These are phyloP conservation scores for Miichthys miiuy DNA, from an alignment of 2,797 vertebrate species.

Conservation along the genomic window DNA sequence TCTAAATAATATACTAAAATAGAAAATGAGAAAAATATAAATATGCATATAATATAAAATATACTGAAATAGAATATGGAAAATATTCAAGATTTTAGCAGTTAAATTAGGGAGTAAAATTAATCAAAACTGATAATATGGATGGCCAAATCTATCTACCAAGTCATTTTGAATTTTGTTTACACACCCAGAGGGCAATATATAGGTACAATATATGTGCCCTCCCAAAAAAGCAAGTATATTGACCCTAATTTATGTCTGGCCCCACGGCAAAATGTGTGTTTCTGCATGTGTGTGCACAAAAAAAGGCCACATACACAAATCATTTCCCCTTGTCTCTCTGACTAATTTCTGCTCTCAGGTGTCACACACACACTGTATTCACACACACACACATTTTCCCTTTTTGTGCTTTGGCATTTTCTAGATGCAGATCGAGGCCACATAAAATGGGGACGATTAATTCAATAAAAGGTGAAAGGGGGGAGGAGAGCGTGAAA, in stretches of 20 bases:
- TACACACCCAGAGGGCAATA: constrained; percentile 23
- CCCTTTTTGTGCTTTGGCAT: not conserved
- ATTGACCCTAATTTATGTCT: constrained; percentile 34
- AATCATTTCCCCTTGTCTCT: constrained; percentile 33
- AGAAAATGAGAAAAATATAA: too few relatives aligned
- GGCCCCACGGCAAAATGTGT: constrained; percentile 38
- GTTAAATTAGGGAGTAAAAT: not conserved
- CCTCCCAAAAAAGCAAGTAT: constrained; percentile 16
- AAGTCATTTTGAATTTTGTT: constrained; percentile 10
- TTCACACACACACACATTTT: not conserved
- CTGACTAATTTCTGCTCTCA: constrained; percentile 44
- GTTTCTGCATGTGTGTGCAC: constrained; percentile 16
- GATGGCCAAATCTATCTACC: not conserved
- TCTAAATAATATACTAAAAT: too few relatives aligned
- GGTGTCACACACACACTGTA: constrained; percentile 38
- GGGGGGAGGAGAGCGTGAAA: constrained; percentile 4
- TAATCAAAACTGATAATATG: not conserved
- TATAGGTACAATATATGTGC: constrained; percentile 9
- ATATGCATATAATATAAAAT: too few relatives aligned
- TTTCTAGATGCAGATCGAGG: constrained; percentile 12
- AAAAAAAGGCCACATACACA: constrained; percentile 58
- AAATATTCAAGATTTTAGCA: not conserved
- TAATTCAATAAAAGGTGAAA: constrained; percentile 24
- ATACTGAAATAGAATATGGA: too few relatives aligned
- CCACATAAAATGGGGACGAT: constrained; percentile 32